Conservation (phyloP, 2,888 invertebrate genomes). For the Alviniconcha strummeri region DNA sequence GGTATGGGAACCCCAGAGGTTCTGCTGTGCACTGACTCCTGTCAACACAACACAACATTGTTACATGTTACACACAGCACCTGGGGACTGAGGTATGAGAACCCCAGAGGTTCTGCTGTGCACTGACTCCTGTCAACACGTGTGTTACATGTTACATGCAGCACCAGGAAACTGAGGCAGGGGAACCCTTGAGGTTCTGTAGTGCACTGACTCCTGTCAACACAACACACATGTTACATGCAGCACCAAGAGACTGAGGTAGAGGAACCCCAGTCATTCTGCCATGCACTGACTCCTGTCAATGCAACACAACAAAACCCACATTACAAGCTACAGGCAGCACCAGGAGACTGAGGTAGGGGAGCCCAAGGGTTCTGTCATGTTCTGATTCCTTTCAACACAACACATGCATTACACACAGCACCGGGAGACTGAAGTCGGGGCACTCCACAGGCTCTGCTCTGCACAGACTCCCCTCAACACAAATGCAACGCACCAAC, state of each 20-base stretch:
- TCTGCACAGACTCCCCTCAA: too few species aligned
- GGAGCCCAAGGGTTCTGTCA: slow-evolving; percentile 82
- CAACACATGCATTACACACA: too few species aligned
- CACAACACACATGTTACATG: too few species aligned
- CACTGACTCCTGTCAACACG: slow-evolving; percentile 31
- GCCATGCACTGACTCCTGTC: slow-evolving; percentile 38
- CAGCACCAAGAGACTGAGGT: slow-evolving; percentile 96
- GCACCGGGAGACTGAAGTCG: too few species aligned
- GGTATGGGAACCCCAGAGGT: slow-evolving; percentile 90
- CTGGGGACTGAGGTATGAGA: slow-evolving; percentile 97
- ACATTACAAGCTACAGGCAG: too few species aligned
- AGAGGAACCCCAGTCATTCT: slow-evolving; percentile 87
- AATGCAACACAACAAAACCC: too few species aligned
- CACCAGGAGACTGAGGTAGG: slow-evolving; percentile 97
- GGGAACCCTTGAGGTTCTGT: slow-evolving; percentile 85
- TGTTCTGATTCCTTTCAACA: slow-evolving; percentile 33
- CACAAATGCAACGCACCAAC: too few species aligned
- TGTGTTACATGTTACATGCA: slow-evolving; percentile 76
- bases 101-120: slow-evolving; percentile 78
- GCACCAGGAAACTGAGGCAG: slow-evolving; percentile 96
- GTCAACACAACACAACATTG: slow-evolving; percentile 4
- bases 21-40: slow-evolving; percentile 41
- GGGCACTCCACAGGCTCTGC: too few species aligned
- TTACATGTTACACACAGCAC: slow-evolving; percentile 82
- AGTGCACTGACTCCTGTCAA: slow-evolving; percentile 36